Evolutionary conservation across 1,140 invertebrate genomes (phyloP).

Genomic region (Alviniconcha marisindica): DNA sequence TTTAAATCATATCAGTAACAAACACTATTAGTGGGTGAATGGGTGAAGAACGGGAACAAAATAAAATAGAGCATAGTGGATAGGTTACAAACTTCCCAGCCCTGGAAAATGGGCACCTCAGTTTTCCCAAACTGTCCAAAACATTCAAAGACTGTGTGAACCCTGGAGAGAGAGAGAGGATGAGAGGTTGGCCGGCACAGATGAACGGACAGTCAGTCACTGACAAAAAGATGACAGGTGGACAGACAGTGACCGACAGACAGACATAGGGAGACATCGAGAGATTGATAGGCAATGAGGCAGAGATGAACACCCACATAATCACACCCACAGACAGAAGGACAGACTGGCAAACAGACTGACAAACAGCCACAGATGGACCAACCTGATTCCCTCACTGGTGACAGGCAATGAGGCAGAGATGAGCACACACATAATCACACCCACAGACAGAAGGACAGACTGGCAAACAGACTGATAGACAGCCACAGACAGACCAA

Average conservation of each 20-base stretch:
- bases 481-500: slow-evolving; percentile 41
- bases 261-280: background rate
- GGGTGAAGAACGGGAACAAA: too few relatives aligned
- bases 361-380: background rate
- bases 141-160: too few relatives aligned
- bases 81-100: too few relatives aligned
- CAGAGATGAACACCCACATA: background rate
- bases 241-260: background rate
- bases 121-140: too few relatives aligned
- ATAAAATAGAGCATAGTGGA: too few relatives aligned
- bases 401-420: background rate
- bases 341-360: background rate
- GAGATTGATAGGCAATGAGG: background rate
- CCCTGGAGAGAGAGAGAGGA: too few relatives aligned
- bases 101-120: too few relatives aligned
- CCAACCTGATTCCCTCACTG: too few relatives aligned
- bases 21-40: too few relatives aligned
- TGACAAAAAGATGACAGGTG: background rate
- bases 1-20: too few relatives aligned
- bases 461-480: background rate
- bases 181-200: background rate
- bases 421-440: background rate
- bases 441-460: background rate
- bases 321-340: background rate
- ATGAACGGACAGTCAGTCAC: background rate